Base-by-base conservation (phyloP, 23 tunicate genomes). In the Styela clava region DNA sequence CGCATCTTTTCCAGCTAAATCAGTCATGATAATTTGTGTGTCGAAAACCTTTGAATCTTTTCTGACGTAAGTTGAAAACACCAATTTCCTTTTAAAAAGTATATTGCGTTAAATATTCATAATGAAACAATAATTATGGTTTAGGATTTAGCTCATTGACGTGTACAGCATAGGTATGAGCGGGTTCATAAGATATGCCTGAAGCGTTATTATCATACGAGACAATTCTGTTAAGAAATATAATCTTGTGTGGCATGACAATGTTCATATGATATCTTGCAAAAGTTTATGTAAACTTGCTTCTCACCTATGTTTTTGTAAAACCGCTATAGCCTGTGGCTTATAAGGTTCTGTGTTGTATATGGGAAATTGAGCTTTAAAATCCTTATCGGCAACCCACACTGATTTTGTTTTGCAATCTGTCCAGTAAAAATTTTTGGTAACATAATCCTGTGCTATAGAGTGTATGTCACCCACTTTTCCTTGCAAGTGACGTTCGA, bases 401-500 rank as follows among this genome's bases (percentile, higher is more conserved):
- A 95, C 80, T 86, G 88, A 86, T 62, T 86, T 95, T 34, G 37
- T 56, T 16, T 79, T 61, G 1, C 96, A 70, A 64, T 95, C 96
- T 2, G 89, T 83, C 96, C 96, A 95, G 73, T 90, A 95, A 0
- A 95, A 26, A 73, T 95, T 95, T 19, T 84, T 79, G 21, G 86
- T 83, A 22, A 73, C 51, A 82, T 84, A 84, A 63, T 95, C 99
- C 20, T 52, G 82, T 25, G 96, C 83, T 29, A 95, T 34, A 35
- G 74, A 35, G 28, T 95, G 89, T 74, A 95, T 83, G 16, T 83
- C 84, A 28, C 62, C 69, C 2, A 87, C 99, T 83, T 87, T 74
- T 24, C 99, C 99, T 68, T 85, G 81, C 37, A 74, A 82, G 33
- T 34, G 63, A 24, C 74, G 74, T 34, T 26, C 30, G 9, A 28